Evolutionary conservation across 2,113 vertebrate species (phyloP), one percentile per base, ranked within the genome.

Genomic region (Ondatra zibethicus): DNA sequence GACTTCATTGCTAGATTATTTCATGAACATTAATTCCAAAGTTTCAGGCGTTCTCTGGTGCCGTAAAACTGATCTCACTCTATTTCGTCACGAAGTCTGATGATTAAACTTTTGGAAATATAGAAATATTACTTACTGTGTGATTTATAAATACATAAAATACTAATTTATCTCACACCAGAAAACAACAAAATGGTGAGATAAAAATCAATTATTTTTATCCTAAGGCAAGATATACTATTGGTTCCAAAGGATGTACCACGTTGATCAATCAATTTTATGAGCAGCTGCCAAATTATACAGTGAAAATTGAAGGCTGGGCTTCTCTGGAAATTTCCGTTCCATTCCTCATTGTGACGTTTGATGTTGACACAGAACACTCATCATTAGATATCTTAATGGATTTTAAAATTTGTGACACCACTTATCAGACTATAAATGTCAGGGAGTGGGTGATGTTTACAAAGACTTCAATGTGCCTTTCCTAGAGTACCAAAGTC

Each of bases 1-100:
- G 94, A 95, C 89, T 96, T 96, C 91, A 91, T 95, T 96, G 86
- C 89, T 70, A 96, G 91, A 92, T 96, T 92, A 94, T 96, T 96
- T 97, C 95, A 92, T 90, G 92, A 96, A 95, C 91, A 94, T 97
- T 96, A 96, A 97, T 96, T 94, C 77, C 88, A 12, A 96, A 96
- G 87, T 96, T 97, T 96, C 73, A 78, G 66, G 88, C 63, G 52
- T 80, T 80, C 89, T 87, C 82, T 52, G 65, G 65, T 78, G 73
- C 36, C 76, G 12, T 86, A 68, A 93, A 86, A 89, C 87, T 90
- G 87, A 93, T 94, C 77, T 89, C 72, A 73, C 36, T 55, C 82
- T 89, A 91, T 91, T 96, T 96, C 85, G 96, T 93, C 90, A 85
- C 68, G 80, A 95, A 94, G 19, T 45, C 72, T 72, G n/a, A 93